Base-by-base conservation (phyloP, 2,113 vertebrate genomes). In the Mastomys natalensis region DNA sequence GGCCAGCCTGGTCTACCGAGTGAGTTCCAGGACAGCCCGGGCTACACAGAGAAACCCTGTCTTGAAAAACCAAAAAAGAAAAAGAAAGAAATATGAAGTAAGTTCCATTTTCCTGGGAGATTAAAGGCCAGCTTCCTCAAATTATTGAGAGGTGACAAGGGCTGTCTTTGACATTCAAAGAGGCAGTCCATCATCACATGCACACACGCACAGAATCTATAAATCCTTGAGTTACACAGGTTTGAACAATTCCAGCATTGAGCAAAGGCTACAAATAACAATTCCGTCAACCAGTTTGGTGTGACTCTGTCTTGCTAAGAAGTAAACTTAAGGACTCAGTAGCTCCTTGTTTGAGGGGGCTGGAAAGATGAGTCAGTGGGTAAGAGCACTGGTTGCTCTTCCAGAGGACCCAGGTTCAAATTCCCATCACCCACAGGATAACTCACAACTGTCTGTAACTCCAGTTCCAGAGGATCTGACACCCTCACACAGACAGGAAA, bases 291-390 rank as follows among this genome's bases (percentile, higher is more conserved):
- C 26, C 17, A 64, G 0, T 58, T 94, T 43, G 89, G 29, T 37
- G 53, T 90, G 37, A 34, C 60, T 91, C 60, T 77, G 55, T 94
- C 58, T 40, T 55, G 43, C n/a, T 58, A 76, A 29, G 40, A n/a
- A 94, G 43, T 45, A 86, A 95, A 89, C 64, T 87, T 51, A 64
- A 68, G 77, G 77, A 91, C 64, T 95, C n/a, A n/a, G n/a, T n/a
- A n/a, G n/a, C n/a, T n/a, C n/a, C 72, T 7, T 26, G 43, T 91
- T 62, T 93, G 45, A 58, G 51, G 19, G 34, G 53, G 34, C 51
- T 58, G 53, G 9, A 81, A 22, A 58, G 78, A 55, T 58, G 34
- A 21, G 12, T 82, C 37, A 82, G 21, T 13, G 11, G 37, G n/a
- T 58, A 82, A 58, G 7, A 55, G 22, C 80, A 82, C 53, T 80